Conservation (phyloP, 2,113 vertebrate genomes). For the Spea multiplicata region DNA sequence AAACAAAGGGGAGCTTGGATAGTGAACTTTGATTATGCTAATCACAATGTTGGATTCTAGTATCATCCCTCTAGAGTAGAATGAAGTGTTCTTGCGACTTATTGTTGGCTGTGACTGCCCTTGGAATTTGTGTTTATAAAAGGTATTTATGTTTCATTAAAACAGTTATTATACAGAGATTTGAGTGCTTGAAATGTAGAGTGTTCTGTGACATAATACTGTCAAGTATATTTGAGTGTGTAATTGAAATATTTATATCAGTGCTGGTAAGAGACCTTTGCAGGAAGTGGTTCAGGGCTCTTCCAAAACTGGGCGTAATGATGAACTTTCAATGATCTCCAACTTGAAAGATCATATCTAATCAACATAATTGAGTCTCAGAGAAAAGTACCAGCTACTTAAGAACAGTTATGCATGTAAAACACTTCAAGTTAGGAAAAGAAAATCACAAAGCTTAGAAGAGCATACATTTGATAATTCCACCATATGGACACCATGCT, state of each 20-base stretch:
- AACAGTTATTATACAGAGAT: constrained; percentile 53
- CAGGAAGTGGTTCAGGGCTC: constrained; percentile 16
- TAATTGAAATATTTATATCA: constrained; percentile 57
- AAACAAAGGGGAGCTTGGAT: too few relatives aligned
- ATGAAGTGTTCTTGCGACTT: constrained; percentile 13
- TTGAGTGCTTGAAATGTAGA: constrained; percentile 51
- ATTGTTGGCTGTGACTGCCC: neutral
- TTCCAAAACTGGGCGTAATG: constrained; percentile 12
- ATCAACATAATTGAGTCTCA: constrained; percentile 33
- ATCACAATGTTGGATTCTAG: constrained; percentile 4
- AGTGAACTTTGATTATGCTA: neutral
- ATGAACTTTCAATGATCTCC: constrained; percentile 27
- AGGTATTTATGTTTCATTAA: constrained; percentile 51
- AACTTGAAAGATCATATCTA: constrained; percentile 17
- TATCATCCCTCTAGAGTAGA: neutral
- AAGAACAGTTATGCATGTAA: constrained; percentile 14
- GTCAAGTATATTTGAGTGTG: constrained; percentile 54
- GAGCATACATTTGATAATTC: too few relatives aligned
- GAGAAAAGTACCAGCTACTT: constrained; percentile 17
- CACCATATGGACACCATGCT: too few relatives aligned
- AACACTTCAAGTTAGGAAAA: neutral
- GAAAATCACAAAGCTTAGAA: neutral
- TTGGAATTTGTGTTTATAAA: constrained; percentile 4
- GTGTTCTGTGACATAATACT: constrained; percentile 41
- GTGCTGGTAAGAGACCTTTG: constrained; percentile 49